Evolutionary conservation across 2,113 vertebrate species (phyloP).

Genomic region (Trichechus manatus): DNA sequence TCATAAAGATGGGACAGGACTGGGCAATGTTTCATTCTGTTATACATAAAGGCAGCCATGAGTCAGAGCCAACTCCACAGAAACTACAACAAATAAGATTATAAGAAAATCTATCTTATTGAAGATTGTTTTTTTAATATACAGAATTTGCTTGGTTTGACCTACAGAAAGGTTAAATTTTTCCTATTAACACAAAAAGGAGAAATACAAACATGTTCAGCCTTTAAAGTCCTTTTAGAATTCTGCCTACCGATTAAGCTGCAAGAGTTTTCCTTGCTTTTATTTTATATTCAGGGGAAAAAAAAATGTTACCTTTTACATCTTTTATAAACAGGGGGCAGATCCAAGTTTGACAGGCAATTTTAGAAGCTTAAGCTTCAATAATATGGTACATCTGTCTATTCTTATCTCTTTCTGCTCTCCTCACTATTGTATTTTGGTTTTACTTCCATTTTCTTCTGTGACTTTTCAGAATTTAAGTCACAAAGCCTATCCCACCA

Average conservation of each 20-base stretch:
- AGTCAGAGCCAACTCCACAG: no score
- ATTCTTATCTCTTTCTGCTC: neutral
- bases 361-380: neutral
- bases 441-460: constrained; percentile 12
- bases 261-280: neutral
- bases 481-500: neutral
- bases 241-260: neutral
- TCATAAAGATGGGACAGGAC: no score
- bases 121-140: neutral
- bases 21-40: no score
- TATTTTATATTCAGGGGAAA: neutral
- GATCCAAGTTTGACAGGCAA: neutral
- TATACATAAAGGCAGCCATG: no score
- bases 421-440: neutral
- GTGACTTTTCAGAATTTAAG: constrained; percentile 26
- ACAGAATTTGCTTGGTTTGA: neutral
- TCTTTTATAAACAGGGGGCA: neutral
- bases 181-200: neutral
- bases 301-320: neutral
- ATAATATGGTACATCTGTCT: neutral
- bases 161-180: neutral
- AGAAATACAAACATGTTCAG: neutral
- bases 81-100: neutral
- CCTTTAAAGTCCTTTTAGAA: constrained; percentile 1
- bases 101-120: neutral